Evolutionary conservation across 2,888 invertebrate genomes (phyloP).

Genomic region (Caenorhabditis sp.): DNA sequence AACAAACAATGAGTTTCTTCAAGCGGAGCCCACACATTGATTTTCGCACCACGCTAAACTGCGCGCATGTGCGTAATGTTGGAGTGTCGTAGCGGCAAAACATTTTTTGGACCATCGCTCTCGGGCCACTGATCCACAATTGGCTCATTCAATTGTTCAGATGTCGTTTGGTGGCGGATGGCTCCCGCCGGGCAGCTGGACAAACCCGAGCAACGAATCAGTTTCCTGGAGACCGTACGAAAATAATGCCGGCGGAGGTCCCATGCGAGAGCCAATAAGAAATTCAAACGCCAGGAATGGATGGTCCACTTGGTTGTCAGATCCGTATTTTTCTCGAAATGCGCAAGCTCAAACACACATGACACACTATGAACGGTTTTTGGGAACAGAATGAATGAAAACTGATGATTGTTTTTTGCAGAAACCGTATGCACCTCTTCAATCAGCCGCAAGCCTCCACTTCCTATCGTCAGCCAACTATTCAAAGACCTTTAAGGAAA

Average conservation of each 20-base stretch:
- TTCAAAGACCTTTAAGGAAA: constrained; percentile 8
- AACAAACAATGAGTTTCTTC: constrained; percentile 29
- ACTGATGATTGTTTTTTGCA: background rate
- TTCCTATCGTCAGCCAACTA: constrained; percentile 4
- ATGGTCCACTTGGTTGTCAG: constrained; percentile 22
- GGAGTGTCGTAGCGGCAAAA: constrained; percentile 22
- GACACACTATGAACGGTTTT: constrained; percentile 28
- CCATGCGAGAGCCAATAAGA: constrained; percentile 15
- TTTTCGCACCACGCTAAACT: constrained; percentile 29
- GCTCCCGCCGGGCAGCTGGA: constrained; percentile 17
- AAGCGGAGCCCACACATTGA: constrained; percentile 11
- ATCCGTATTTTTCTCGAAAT: constrained; percentile 39
- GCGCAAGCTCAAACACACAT: constrained; percentile 15
- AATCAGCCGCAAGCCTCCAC: constrained; percentile 10
- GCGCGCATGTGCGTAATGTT: constrained; percentile 8
- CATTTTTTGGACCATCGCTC: background rate
- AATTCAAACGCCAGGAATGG: constrained; percentile 6
- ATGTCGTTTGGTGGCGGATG: constrained; percentile 43
- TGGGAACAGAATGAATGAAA: background rate
- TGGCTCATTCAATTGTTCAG: no score
- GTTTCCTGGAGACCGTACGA: constrained; percentile 49
- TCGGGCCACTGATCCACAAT: no score
- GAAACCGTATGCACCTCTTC: constrained; percentile 53
- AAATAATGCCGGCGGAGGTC: constrained; percentile 22
- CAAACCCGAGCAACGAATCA: background rate